These are phyloP conservation scores for Kryptolebias marmoratus DNA, from an alignment of 2,113 vertebrate species.

Conservation along the genomic window DNA sequence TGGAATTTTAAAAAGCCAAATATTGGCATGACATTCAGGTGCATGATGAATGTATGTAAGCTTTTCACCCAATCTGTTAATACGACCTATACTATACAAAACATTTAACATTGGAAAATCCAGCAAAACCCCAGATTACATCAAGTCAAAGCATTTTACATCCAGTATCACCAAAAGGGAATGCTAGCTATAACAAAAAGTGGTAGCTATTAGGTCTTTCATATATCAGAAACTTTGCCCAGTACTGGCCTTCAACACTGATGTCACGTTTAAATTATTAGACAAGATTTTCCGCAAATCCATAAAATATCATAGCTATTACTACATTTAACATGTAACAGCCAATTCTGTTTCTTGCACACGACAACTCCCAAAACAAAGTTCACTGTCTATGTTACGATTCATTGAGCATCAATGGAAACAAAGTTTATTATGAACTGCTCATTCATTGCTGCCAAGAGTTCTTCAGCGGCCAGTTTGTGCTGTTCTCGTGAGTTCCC, in stretches of 20 bases:
- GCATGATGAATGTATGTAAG: neutral
- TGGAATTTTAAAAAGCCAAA: too few species aligned
- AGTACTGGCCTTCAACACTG: neutral
- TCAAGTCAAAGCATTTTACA: neutral
- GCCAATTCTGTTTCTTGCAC: constrained; percentile 24
- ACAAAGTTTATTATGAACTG: constrained; percentile 38
- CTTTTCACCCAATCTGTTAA: neutral
- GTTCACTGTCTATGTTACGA: constrained; percentile 54
- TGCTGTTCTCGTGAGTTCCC: constrained; percentile 55
- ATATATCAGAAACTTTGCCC: neutral
- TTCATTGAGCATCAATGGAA: constrained; percentile 48
- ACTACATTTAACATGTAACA: constrained; percentile 14
- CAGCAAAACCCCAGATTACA: neutral
- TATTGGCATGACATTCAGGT: too few species aligned
- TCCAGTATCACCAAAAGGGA: neutral
- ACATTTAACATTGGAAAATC: neutral
- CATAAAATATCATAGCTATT: too few species aligned
- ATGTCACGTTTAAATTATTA: neutral
- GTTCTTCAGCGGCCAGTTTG: constrained; percentile 29
- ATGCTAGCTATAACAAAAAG: neutral
- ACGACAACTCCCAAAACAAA: neutral
- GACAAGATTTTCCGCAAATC: neutral
- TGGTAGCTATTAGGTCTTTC: too few species aligned
- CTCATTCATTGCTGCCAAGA: constrained; percentile 48
- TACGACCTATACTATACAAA: neutral